phyloP scores from a whole-genome alignment of 2,797 vertebrate species.

The Gallinago nigripennis region DNA sequence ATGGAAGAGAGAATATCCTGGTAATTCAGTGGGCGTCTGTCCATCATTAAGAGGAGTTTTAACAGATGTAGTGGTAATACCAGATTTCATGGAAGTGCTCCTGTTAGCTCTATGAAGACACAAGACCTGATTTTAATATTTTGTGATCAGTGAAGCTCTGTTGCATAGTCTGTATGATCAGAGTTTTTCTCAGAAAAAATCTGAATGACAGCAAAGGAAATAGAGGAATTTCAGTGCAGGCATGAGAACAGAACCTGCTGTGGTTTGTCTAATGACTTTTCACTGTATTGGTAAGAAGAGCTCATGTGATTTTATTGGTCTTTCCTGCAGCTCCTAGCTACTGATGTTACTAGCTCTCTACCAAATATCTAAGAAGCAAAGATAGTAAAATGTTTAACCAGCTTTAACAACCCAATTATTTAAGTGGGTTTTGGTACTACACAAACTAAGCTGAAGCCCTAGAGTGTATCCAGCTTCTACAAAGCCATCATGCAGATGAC shows the following conservation, averaged over 20 bases:
- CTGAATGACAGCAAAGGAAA: not conserved
- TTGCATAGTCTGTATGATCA: not conserved
- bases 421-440: not conserved
- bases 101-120: not conserved
- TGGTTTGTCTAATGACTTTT: not conserved
- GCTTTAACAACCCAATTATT: not conserved
- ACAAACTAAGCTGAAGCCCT: not conserved
- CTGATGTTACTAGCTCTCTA: not conserved
- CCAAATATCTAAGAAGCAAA: not conserved
- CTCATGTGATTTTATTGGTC: not conserved
- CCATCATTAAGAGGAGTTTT: not conserved
- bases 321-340: not conserved
- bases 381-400: not conserved
- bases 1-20: not conserved
- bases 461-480: not conserved
- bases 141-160: not conserved
- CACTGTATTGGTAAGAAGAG: not conserved
- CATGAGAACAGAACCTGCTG: not conserved
- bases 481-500: not conserved
- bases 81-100: not conserved
- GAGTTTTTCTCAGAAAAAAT: not conserved
- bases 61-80: not conserved
- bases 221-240: not conserved
- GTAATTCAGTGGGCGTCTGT: not conserved
- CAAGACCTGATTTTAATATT: not conserved